Evolutionary conservation across 2,888 invertebrate genomes (phyloP), one percentile per base, ranked within the genome.

Genomic region (Lasioglossum morio): DNA sequence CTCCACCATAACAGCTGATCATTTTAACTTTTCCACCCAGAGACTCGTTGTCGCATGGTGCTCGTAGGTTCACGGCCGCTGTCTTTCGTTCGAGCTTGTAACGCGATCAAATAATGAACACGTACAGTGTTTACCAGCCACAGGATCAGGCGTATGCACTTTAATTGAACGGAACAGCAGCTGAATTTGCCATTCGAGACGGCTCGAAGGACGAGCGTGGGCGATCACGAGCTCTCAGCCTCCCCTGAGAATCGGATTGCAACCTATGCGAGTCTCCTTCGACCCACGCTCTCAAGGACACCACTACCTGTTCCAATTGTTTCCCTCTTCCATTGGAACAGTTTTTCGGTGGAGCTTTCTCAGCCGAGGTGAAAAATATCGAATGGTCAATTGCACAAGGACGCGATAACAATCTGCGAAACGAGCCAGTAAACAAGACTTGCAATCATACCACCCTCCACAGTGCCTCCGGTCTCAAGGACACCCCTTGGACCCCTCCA

Each of bases 91-190:
- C 66, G 57, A 23, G 48, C 77, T 79, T 86, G 85, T 86, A 84
- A 86, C 74, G 14, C 83, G 83, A 86, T 86, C 79, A 78, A 85
- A 81, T 86, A 85, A 86, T 72, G 84, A 76, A 30, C 57, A 40
- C 34, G 75, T 12, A 60, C n/a, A 43, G 37, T 66, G 69, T 66
- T 73, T 46, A 37, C 43, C 77, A 72, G 16, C 63, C 48, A 10
- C 27, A 23, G 34, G 48, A 2, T 63, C 46, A n/a, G 48, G 2
- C 76, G 27, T 63, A 40, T 53, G 40, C 81, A 77, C 69, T 69
- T 77, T 74, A 80, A 84, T 72, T 85, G 77, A 80, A 70, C 74
- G 53, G 10, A 48, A 69, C 34, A 66, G 4, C 78, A 57, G 72
- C 72, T 66, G 74, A 76, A 77, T 80, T 72, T 79, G 57, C 66